Evolutionary conservation across 2,888 invertebrate genomes (phyloP), one percentile per base, ranked within the genome.

Genomic region (Acrobasis repandana): DNA sequence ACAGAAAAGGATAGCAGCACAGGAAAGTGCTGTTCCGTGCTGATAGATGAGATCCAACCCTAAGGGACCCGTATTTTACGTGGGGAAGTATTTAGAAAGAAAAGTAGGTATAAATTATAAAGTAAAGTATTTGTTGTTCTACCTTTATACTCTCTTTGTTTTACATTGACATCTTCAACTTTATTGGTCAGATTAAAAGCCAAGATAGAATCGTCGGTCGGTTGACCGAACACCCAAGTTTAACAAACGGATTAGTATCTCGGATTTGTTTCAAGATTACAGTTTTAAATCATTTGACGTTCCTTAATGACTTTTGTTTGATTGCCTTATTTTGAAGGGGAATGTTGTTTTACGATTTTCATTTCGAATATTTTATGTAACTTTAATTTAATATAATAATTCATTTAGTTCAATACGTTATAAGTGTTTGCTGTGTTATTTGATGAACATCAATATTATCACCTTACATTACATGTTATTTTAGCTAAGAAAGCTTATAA

Each of bases 111-210:
- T 28, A 28, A 28, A 28, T 6, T 6, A 5, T 6, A 20, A 2
- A 28, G 28, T 28, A 8, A 11, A 38, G 2, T 14, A 11, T 11
- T 38, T 1, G 6, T 43, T 43, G 4, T 43, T 43, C 43, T 43
- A n/a, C n/a, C n/a, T n/a, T n/a, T n/a, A n/a, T 43, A 43, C 2
- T 43, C 6, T n/a, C n/a, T 0, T 4, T 43, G 6, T 1, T 43
- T 5, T 43, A n/a, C 14, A 3, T 11, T n/a, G 20, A 14, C 46
- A 56, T 46, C 51, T 38, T 47, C 59, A 75, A 77, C 71, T 77
- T 75, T 77, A 79, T 79, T 76, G 73, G 75, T 68, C 72, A 76
- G 76, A 78, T 78, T 76, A 77, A 79, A 74, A 73, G 46, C 28
- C 58, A 61, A 63, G 67, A 70, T 70, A 65, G 47, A 62, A 62